Evolutionary conservation across 2,888 invertebrate genomes (phyloP).

Genomic region (Alloplasta piceator): DNA sequence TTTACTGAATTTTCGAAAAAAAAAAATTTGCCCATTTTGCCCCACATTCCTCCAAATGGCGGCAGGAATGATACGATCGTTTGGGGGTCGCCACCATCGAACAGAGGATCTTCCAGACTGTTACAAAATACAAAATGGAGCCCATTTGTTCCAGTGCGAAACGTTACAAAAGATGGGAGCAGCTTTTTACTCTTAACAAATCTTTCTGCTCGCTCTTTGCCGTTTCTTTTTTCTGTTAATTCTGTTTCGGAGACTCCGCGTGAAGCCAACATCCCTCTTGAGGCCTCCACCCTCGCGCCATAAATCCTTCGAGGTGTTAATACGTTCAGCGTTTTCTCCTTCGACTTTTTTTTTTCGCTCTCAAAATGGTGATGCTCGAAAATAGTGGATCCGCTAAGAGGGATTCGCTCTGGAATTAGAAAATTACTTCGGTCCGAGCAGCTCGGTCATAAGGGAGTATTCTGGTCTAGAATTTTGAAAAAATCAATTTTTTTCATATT

Average conservation of each 20-base stretch:
- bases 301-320: slow-evolving; percentile 82
- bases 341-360: neutral
- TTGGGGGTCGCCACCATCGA: no score
- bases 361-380: no score
- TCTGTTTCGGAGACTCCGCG: slow-evolving; percentile 51
- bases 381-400: no score
- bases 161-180: slow-evolving; percentile 71
- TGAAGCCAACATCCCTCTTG: slow-evolving; percentile 62
- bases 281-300: slow-evolving; percentile 75
- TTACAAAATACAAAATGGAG: slow-evolving; percentile 81
- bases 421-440: no score
- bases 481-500: no score
- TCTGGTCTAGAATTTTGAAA: no score
- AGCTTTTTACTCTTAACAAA: slow-evolving; percentile 70
- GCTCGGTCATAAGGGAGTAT: no score
- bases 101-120: slow-evolving; percentile 63
- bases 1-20: no score
- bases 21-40: no score
- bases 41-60: no score
- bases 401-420: neutral
- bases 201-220: slow-evolving; percentile 25
- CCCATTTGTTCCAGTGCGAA: slow-evolving; percentile 79
- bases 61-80: no score
- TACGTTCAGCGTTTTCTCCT: slow-evolving; percentile 73
- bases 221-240: slow-evolving; percentile 25